Evolutionary conservation across 1,140 invertebrate genomes (phyloP), one percentile per base, ranked within the genome.

Genomic region (Euura lappo): DNA sequence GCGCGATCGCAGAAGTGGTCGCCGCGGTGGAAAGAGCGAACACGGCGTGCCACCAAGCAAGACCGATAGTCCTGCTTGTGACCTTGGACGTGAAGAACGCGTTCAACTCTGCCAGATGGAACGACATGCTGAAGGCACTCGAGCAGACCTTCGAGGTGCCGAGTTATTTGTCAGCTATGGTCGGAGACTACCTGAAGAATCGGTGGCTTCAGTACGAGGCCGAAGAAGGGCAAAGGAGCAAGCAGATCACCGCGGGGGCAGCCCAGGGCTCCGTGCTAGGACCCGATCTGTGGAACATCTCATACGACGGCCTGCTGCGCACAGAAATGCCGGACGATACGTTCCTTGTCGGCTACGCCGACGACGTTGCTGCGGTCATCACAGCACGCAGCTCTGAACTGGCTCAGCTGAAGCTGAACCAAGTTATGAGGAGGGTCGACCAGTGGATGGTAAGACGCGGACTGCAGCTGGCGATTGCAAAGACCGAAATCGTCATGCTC

Each of bases 181-280:
- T 79, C 42, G 11, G 45, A 3, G 69, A 45, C n/a, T 81, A 80
- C 67, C 71, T 78, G 11, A 45, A 43, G 44, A 71, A 75, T 28
- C 28, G 77, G 65, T 51, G 11, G 6, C 6, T 51, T 8, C 28
- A 6, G 47, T 51, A 51, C 47, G 47, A 51, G 11, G 11, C 47
- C 6, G 28, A 28, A 28, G 47, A 42, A n/a, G 72, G 46, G 66
- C 68, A 71, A 11, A 13, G 42, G 13, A 68, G 71, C 68, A 80
- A 75, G 69, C 4, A n/a, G 0, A 71, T 79, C 6, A 80, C 76
- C 0, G 79, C 79, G 75, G 83, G 86, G 0, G 83, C 86, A 64
- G 84, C 86, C 0, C 84, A 87, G 77, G 84, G 85, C 0, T 87
- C 84, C 2, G 83, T 86, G 8, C 69, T 85, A 2, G 83, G 84